Evolutionary conservation across 2,888 invertebrate species (phyloP), one percentile per base, ranked within the genome.

Genomic region (Alviniconcha strummeri): DNA sequence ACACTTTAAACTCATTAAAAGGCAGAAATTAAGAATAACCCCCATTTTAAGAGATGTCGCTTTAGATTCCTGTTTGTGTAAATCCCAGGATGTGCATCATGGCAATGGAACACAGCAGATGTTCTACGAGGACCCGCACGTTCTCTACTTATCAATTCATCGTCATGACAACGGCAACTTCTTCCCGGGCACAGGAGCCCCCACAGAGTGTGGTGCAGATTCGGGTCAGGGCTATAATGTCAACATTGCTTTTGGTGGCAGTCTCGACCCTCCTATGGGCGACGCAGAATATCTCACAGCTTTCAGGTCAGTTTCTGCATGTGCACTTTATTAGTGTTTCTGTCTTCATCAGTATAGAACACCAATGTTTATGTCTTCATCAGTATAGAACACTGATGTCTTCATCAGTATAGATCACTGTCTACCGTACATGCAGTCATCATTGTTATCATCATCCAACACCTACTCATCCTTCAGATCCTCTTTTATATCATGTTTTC

Each of bases 161-260:
- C 97, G 99, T 90, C 99, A 99, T 95, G 99, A 99, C 95, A 98
- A 98, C 94, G 99, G 99, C 64, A 99, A 99, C 95, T 99, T 99
- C 95, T 99, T 99, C 95, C 99, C 99, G n/a, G 99, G 99, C 87
- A 99, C 99, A 4, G 99, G 99, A 84, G 97, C 97, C 79, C 97
- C 97, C 74, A 96, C 96, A 82, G 99, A 96, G 96, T 97, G 97
- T 94, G 99, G 99, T 85, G 95, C 96, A 13, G 98, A 97, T 86
- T 95, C 96, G 86, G 99, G 98, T 4, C 94, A 97, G 86, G 99
- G 99, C 82, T 98, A 96, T 95, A 99, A 97, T 94, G 97, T 99
- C 75, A 99, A 99, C 95, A 96, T 99, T 85, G 97, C 99, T 9
- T 99, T 98, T 97, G 96, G 97, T 75, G 97, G 98, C 57, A 97